phyloP scores from a whole-genome alignment of 2,113 vertebrate genomes.

The Myrmecobius fasciatus region DNA sequence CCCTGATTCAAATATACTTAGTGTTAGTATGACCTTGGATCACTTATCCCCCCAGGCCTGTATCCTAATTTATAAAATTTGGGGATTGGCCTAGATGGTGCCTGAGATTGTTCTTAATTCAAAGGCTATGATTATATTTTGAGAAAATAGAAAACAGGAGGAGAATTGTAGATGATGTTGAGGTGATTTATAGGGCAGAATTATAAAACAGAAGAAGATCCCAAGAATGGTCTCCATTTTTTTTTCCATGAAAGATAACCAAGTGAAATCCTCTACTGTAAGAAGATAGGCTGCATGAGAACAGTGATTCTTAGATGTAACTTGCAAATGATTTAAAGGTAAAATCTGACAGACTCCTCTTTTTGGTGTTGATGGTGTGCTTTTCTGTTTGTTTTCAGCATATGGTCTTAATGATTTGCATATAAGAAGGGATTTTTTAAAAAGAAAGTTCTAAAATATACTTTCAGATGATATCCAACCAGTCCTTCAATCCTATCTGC shows the following conservation, averaged over 20 bases:
- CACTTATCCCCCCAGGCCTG: not conserved
- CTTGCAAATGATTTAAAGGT: too few relatives aligned
- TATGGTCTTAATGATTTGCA: rapidly evolving
- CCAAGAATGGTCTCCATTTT: not conserved
- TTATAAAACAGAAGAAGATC: not conserved
- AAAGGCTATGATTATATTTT: not conserved
- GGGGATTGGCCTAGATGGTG: not conserved
- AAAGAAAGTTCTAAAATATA: not conserved
- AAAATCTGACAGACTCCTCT: rapidly evolving
- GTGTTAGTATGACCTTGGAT: not conserved
- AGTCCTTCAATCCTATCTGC: rapidly evolving
- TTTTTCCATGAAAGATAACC: not conserved
- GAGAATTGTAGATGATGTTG: not conserved
- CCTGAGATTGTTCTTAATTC: not conserved
- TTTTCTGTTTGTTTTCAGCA: not conserved
- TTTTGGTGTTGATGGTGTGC: not conserved
- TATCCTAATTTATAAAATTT: not conserved
- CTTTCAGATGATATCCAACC: not conserved
- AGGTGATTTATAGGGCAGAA: not conserved
- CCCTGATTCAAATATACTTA: not conserved
- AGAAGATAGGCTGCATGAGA: not conserved
- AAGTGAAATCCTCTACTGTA: not conserved
- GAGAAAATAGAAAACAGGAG: not conserved
- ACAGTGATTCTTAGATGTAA: not conserved
- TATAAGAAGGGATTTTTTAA: not conserved